Base-by-base conservation (phyloP, 2,797 vertebrate species). In the Gobionotothen gibberifrons region DNA sequence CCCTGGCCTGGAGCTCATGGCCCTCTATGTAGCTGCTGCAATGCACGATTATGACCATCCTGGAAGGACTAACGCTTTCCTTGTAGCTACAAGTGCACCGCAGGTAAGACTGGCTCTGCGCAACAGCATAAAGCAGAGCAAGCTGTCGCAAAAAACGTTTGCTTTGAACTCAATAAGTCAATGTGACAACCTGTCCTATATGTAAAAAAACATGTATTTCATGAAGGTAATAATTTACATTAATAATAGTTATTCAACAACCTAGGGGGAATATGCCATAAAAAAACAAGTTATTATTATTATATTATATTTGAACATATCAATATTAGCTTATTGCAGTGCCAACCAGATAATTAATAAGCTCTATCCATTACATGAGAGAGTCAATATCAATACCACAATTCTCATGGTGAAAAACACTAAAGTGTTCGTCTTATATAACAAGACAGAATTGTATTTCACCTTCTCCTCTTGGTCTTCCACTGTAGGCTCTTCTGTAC, bases 31-130 rank as follows among this genome's bases (percentile, higher is more conserved):
- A 26, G 98, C 98, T 2, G 97, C 97, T 5, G 97, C 98, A 84
- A 99, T 99, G 98, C 98, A 99, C 1, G 98, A 99, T 67, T 99
- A 98, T 3, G 98, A 99, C 88, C 98, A 99, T 74, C 98, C 98
- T 0, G 98, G 98, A 61, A 95, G 98, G 89, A 99, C 98, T 66
- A 99, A 99, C 2, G 98, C 98, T 60, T 99, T 99, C 87, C 92
- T 99, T 68, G 98, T 99, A 47, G 97, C 98, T 44, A 99, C 98
- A 0, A 97, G 97, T 52, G 97, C 98, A 69, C 97, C 98, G 21
- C 93, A 94, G 93, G 93, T 93, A 85, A 81, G 62, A 44, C 3
- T 4, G 11, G n/a, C 14, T 19, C 6, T 3, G 32, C 62, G 29
- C 36, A 55, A 16, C 19, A 51, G 19, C 9, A 17, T 21, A 44